These are phyloP conservation scores for Tetragnatha versicolor DNA, from an alignment of 1,140 invertebrate species.

Conservation along the genomic window DNA sequence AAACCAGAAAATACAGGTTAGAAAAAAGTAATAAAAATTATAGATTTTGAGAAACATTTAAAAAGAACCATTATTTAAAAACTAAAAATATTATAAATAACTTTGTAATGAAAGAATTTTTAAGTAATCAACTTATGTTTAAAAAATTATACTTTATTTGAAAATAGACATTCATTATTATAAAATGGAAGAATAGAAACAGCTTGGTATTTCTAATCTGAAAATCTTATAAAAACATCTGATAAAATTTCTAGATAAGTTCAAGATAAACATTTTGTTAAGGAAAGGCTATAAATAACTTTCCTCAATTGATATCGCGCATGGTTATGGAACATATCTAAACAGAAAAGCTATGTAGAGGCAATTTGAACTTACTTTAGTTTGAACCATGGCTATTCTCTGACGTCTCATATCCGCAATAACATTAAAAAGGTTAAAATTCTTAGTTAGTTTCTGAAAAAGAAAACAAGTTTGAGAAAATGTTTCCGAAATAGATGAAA, in stretches of 20 bases:
- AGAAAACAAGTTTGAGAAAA: too few relatives aligned
- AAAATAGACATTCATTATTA: too few relatives aligned
- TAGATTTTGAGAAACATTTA: not conserved
- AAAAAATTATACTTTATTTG: too few relatives aligned
- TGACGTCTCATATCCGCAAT: constrained; percentile 71
- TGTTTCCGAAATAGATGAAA: too few relatives aligned
- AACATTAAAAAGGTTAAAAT: constrained; percentile 69
- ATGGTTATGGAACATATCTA: too few relatives aligned
- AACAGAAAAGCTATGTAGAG: not conserved
- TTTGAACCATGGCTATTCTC: constrained; percentile 72
- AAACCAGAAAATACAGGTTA: not conserved
- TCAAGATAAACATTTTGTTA: not conserved
- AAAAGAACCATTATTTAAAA: not conserved
- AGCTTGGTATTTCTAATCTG: too few relatives aligned
- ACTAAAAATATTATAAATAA: not conserved
- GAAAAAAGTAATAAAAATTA: not conserved
- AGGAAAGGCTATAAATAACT: not conserved
- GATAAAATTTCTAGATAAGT: not conserved
- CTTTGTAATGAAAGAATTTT: not conserved
- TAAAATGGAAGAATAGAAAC: too few relatives aligned
- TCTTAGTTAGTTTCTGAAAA: constrained; percentile 51
- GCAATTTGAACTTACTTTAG: constrained; percentile 57
- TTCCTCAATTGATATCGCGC: not conserved
- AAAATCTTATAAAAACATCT: not conserved
- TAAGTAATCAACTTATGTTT: too few relatives aligned